phyloP scores from a whole-genome alignment of 2,113 vertebrate species.

The Petromus typicus region DNA sequence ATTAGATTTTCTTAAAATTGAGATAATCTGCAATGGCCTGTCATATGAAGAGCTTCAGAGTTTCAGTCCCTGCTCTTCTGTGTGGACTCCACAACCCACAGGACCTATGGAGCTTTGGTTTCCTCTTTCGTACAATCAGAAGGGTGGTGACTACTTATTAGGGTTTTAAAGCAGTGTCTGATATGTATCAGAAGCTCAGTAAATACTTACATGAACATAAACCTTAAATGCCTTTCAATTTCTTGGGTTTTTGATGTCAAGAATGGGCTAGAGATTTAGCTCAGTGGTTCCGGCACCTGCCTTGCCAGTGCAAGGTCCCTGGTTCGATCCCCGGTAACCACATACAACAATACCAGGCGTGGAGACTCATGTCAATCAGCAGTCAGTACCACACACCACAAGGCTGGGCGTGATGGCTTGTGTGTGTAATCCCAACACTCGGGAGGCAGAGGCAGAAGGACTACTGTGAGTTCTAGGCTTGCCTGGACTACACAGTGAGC shows the following conservation, averaged over 20 bases:
- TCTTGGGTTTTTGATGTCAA: not conserved
- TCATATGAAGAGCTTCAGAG: not conserved
- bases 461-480: no score
- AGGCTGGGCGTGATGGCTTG: no score
- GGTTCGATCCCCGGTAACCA: no score
- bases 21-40: not conserved
- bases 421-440: no score
- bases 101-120: not conserved
- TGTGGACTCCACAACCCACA: not conserved
- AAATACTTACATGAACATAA: not conserved
- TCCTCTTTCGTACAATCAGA: not conserved
- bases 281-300: no score
- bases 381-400: no score
- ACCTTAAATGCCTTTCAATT: not conserved
- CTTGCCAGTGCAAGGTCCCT: no score
- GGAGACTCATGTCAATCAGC: no score
- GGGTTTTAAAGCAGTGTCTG: not conserved
- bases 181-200: not conserved
- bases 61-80: not conserved
- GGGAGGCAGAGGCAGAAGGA: no score
- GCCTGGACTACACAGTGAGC: no score
- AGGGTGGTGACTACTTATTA: not conserved
- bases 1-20: not conserved
- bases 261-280: no score
- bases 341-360: no score